phyloP scores from a whole-genome alignment of 2,888 invertebrate genomes.

The Watsonalla binaria region DNA sequence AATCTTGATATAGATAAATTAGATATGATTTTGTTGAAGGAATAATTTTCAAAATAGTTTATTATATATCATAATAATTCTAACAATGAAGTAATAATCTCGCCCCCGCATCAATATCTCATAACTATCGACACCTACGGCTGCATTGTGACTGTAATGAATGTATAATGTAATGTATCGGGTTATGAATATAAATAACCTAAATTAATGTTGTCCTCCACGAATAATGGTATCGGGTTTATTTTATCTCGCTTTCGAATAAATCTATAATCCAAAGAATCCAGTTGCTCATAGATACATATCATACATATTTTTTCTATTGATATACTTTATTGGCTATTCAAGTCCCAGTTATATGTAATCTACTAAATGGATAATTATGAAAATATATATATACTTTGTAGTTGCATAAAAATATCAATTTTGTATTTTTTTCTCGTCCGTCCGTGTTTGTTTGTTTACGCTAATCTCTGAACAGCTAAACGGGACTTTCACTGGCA shows the following conservation, averaged over 20 bases:
- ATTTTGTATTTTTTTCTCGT: too few relatives aligned
- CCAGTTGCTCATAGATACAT: neutral
- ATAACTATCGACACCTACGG: slow-evolving; percentile 61
- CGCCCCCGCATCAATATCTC: slow-evolving; percentile 53
- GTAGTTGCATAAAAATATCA: too few relatives aligned
- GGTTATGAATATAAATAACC: slow-evolving; percentile 29
- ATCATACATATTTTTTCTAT: neutral
- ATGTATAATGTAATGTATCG: slow-evolving; percentile 33
- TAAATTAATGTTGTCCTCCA: slow-evolving; percentile 13
- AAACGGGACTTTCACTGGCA: too few relatives aligned
- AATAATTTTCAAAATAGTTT: neutral
- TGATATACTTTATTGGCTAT: too few relatives aligned
- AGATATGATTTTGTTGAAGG: too few relatives aligned
- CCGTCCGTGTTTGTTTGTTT: too few relatives aligned
- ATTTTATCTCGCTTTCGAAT: neutral
- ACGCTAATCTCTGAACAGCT: too few relatives aligned
- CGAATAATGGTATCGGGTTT: neutral
- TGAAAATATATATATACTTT: too few relatives aligned
- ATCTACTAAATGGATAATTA: too few relatives aligned
- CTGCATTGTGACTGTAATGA: slow-evolving; percentile 40
- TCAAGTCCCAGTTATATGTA: too few relatives aligned
- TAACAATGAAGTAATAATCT: slow-evolving; percentile 44
- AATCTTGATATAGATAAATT: too few relatives aligned
- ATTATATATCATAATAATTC: slow-evolving; percentile 15
- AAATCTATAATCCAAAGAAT: neutral